A percentile compares a stretch with the other conserved stretches of the same genome.
These are phyloP conservation scores for Perodicticus potto DNA, from an alignment of 2,797 vertebrate genomes.

Conservation along the genomic window DNA sequence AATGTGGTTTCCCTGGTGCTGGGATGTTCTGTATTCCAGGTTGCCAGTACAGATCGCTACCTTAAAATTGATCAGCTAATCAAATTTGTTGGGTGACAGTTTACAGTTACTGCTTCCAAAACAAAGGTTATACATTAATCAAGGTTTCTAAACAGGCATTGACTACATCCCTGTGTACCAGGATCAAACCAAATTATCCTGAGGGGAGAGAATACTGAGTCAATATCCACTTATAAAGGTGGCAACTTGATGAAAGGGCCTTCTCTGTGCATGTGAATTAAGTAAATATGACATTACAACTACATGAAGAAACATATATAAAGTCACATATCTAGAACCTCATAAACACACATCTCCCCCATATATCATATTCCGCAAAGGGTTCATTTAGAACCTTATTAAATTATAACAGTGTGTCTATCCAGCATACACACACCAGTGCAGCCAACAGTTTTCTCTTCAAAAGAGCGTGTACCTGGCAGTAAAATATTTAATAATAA, in stretches of 20 bases:
- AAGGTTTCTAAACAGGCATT: slow-evolving; percentile 8
- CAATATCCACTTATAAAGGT: slow-evolving; percentile 14
- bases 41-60: not conserved
- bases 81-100: not conserved
- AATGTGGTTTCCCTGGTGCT: slow-evolving; percentile 56
- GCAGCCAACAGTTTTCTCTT: not conserved
- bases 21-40: not conserved
- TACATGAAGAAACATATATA: not conserved
- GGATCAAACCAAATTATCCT: not conserved
- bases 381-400: not conserved
- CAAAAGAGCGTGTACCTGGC: not conserved
- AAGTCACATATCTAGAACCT: not conserved
- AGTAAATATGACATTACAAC: not conserved
- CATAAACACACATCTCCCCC: not conserved
- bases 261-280: not conserved
- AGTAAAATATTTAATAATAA: not conserved
- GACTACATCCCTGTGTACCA: not conserved
- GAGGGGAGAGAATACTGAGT: not conserved
- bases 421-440: not conserved
- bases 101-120: not conserved
- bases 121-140: not conserved
- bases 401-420: not conserved
- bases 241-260: not conserved
- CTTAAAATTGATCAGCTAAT: slow-evolving; percentile 40
- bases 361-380: not conserved